phyloP scores from a whole-genome alignment of 2,888 invertebrate genomes.

The Biston stratarius region DNA sequence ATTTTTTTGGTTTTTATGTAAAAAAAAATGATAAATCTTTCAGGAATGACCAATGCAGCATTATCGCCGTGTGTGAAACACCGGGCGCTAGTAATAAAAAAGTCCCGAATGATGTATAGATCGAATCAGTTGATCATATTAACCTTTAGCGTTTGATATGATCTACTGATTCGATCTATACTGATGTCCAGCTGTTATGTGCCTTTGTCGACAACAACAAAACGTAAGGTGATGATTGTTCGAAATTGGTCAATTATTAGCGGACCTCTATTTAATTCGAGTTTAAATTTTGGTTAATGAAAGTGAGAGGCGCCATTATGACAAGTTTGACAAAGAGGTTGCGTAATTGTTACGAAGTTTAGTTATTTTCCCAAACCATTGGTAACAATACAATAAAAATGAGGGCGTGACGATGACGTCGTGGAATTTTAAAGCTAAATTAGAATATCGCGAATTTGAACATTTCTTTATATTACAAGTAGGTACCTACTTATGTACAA shows the following conservation, averaged over 20 bases:
- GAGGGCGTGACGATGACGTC: slow-evolving; percentile 5
- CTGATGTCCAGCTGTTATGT: neutral
- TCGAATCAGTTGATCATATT: no score
- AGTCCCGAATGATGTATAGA: no score
- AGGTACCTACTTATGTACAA: no score
- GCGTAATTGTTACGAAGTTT: slow-evolving; percentile 22
- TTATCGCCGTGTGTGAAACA: no score
- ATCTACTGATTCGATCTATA: slow-evolving; percentile 15
- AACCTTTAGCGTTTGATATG: neutral
- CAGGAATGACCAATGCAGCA: no score
- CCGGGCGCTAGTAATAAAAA: no score
- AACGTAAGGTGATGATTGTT: slow-evolving; percentile 48
- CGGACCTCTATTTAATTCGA: slow-evolving; percentile 32
- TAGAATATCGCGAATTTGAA: neutral
- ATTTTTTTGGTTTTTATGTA: no score
- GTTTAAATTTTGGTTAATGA: slow-evolving; percentile 33
- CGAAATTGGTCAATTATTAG: slow-evolving; percentile 51
- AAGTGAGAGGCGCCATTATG: slow-evolving; percentile 38
- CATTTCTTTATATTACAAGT: neutral
- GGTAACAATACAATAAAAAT: slow-evolving; percentile 22
- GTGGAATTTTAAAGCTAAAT: neutral
- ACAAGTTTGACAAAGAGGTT: slow-evolving; percentile 25
- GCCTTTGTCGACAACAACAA: slow-evolving; percentile 40
- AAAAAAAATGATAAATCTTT: no score
- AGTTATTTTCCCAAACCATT: slow-evolving; percentile 24